These are phyloP conservation scores for Indri indri DNA, from an alignment of 2,113 vertebrate species.

Conservation along the genomic window DNA sequence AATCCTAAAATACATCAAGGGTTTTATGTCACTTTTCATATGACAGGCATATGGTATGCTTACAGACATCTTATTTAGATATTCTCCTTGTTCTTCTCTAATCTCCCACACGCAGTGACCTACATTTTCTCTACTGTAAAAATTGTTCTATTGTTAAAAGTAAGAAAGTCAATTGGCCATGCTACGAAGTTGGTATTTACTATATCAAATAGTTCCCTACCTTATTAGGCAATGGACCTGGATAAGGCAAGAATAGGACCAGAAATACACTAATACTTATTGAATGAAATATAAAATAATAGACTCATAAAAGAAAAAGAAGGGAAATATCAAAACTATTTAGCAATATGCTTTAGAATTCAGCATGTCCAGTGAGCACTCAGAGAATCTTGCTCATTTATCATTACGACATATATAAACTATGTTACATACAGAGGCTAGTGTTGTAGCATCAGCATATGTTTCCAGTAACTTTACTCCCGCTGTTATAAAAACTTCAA, in stretches of 20 bases:
- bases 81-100: neutral
- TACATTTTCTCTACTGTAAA: neutral
- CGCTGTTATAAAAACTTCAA: neutral
- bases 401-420: neutral
- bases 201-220: neutral
- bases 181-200: neutral
- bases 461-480: neutral
- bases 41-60: neutral
- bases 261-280: neutral
- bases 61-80: neutral
- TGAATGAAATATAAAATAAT: neutral
- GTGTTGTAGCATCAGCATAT: neutral
- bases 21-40: neutral
- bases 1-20: neutral
- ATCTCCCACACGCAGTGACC: neutral
- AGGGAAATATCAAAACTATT: neutral
- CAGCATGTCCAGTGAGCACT: neutral
- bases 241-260: neutral
- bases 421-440: neutral
- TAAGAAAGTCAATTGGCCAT: neutral
- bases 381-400: neutral
- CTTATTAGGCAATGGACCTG: neutral
- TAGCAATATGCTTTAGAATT: neutral
- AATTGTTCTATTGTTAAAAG: neutral
- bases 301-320: neutral